Conservation (phyloP, 2,797 vertebrate species). For the Enteromius thamalakanensis region DNA sequence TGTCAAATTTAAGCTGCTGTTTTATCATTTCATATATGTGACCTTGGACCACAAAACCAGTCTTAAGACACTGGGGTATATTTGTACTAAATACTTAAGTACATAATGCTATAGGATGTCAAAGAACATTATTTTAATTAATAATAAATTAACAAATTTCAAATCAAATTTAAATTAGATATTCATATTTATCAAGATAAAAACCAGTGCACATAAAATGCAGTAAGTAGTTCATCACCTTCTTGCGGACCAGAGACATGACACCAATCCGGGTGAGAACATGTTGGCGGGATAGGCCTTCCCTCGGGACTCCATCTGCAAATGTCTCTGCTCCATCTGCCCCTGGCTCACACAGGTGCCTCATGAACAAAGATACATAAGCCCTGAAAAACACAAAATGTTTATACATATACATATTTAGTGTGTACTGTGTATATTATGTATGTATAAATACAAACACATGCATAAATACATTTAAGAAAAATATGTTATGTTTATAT, state of each 20-base stretch:
- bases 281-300: conserved; percentile 95
- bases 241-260: conserved; percentile 98
- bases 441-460: too few species aligned
- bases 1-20: neutral
- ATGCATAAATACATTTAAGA: too few species aligned
- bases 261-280: conserved; percentile 97
- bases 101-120: neutral
- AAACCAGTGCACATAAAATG: conserved; percentile 20
- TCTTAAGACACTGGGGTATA: too few species aligned
- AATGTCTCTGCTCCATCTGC: conserved; percentile 96
- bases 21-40: neutral
- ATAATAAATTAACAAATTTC: neutral
- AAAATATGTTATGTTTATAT: too few species aligned
- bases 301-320: conserved; percentile 93
- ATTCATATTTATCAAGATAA: neutral
- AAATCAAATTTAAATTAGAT: neutral
- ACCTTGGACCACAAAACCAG: too few species aligned
- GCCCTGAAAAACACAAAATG: conserved; percentile 77
- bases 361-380: conserved; percentile 98
- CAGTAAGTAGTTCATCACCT: conserved; percentile 77
- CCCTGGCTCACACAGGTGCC: conserved; percentile 94
- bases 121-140: neutral
- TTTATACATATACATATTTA: neutral
- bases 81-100: neutral
- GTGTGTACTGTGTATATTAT: too few species aligned